Evolutionary conservation across 2,888 invertebrate genomes (phyloP), one percentile per base, ranked within the genome.

Genomic region (Hecatera dysodea): DNA sequence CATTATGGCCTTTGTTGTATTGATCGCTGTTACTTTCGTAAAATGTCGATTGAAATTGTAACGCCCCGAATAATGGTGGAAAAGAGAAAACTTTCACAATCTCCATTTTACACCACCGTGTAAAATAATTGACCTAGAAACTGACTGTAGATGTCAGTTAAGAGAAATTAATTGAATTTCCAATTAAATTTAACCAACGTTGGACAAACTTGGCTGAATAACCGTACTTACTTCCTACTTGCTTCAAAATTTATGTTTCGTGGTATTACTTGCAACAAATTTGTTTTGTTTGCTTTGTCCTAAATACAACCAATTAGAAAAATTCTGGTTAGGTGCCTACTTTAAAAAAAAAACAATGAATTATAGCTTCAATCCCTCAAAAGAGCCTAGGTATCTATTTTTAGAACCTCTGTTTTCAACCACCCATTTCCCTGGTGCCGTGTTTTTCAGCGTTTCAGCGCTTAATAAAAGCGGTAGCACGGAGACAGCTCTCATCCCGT

Each of bases 401-500:
- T 89, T 93, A 94, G 92, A 72, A 85, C 68, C 78, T 84, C 83
- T 85, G 86, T 89, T 91, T 91, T 90, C 89, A 91, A 89, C 89
- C 86, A 90, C 89, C 89, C 84, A 85, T 89, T 90, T 87, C 83
- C 82, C 84, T 81, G 78, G 78, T 77, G 84, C 65, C 50, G 69
- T 78, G 82, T 89, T 85, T 90, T 91, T 82, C 87, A 92, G 93
- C 93, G 88, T 81, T 91, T 85, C 85, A 94, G 93, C 95, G 95
- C 94, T 94, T 83, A 81, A 85, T 84, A 86, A 87, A 86, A 92
- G 89, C 89, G 79, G 88, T 89, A 85, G 87, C 87, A 89, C 87
- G 85, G 84, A 92, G 91, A 90, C 90, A 76, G 86, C 90, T 93
- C 91, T 93, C 91, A 92, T 94, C 93, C 93, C 93, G 92, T 96